Evolutionary conservation across 2,113 vertebrate genomes (phyloP).

Genomic region (Sylvia atricapilla): DNA sequence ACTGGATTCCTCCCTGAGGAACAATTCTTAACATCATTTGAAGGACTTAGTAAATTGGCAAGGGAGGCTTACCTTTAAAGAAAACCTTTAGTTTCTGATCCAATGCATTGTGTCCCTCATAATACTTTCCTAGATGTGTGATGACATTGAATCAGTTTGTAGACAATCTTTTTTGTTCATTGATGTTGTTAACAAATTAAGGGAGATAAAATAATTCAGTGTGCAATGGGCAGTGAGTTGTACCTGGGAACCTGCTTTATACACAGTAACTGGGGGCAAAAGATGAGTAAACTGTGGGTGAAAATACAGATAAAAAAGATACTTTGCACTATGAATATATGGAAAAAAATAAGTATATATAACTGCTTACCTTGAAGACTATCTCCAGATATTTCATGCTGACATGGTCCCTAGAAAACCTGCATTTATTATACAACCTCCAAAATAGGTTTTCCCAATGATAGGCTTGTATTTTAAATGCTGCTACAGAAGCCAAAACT

Average conservation of each 20-base stretch:
- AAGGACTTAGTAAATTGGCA: neutral
- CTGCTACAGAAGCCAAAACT: neutral
- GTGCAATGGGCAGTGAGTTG: neutral
- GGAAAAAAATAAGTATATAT: neutral
- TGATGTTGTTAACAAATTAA: neutral
- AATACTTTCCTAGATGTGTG: neutral
- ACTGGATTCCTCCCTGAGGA: neutral
- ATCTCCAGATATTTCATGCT: neutral
- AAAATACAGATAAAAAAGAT: neutral
- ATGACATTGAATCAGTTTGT: neutral
- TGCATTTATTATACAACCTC: neutral
- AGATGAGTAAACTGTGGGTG: neutral
- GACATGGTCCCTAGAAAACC: neutral
- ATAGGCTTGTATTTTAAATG: neutral
- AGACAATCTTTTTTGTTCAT: neutral
- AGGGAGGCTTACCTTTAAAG: neutral
- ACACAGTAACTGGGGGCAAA: rapidly evolving
- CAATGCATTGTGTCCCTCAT: neutral
- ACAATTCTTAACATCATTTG: neutral
- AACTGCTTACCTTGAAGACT: neutral
- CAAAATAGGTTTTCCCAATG: neutral
- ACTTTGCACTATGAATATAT: neutral
- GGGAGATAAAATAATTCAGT: neutral
- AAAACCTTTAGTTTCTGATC: neutral
- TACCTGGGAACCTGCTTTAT: neutral